Percentiles rank a stretch among this genome's conserved stretches.
These are phyloP conservation scores for Uria lomvia DNA, from an alignment of 2,113 vertebrate species.

Conservation along the genomic window DNA sequence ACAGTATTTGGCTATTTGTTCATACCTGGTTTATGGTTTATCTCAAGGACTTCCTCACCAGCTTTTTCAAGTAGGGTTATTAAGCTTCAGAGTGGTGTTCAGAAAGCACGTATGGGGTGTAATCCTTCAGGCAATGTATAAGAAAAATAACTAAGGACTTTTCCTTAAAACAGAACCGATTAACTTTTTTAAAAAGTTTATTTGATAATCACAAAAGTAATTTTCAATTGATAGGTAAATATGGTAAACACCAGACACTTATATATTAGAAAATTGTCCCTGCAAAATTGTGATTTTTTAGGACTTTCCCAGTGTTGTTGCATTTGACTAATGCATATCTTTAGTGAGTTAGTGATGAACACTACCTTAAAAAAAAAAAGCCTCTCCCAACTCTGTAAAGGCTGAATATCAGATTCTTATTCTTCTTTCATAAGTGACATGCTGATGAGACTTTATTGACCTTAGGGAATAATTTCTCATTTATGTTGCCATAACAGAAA, in stretches of 20 bases:
- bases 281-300: neutral
- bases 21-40: neutral
- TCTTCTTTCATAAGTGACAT: neutral
- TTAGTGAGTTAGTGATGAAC: neutral
- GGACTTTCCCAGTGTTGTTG: neutral
- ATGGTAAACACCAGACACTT: neutral
- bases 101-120: neutral
- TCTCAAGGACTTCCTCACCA: neutral
- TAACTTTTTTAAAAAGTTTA: neutral
- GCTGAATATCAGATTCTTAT: neutral
- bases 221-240: neutral
- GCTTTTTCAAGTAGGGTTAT: neutral
- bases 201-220: neutral
- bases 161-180: neutral
- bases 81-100: neutral
- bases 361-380: neutral
- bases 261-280: neutral
- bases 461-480: neutral
- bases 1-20: neutral
- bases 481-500: neutral
- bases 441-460: neutral
- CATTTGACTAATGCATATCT: neutral
- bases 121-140: neutral
- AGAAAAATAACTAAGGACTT: neutral
- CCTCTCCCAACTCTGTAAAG: neutral